A percentile compares a stretch with the other conserved stretches of the same genome.
phyloP scores from a whole-genome alignment of 2,888 invertebrate species.

The Eumacrocentrus americanus region DNA sequence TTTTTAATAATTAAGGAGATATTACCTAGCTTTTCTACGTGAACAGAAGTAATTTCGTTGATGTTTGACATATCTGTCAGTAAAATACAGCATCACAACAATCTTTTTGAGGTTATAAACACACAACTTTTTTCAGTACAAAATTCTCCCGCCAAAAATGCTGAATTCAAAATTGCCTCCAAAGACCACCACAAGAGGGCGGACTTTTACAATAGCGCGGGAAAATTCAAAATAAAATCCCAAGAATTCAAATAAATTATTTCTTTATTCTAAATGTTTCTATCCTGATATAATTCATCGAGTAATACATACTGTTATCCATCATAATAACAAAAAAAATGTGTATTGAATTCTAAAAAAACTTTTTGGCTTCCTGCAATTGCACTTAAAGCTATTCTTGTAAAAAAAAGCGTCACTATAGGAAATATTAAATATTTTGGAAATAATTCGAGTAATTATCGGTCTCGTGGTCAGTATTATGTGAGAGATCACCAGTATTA shows the following conservation, averaged over 20 bases:
- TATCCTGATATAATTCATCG: neutral
- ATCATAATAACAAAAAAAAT: neutral
- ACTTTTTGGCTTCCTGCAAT: neutral
- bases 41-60: constrained; percentile 45
- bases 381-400: too few species aligned
- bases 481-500: constrained; percentile 66
- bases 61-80: constrained; percentile 41
- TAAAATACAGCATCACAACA: constrained; percentile 11
- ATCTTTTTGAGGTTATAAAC: constrained; percentile 20
- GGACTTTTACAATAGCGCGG: neutral
- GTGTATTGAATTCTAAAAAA: neutral
- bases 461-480: constrained; percentile 43
- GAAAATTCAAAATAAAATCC: neutral
- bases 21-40: constrained; percentile 52
- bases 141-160: neutral
- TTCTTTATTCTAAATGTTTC: neutral
- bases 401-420: too few species aligned
- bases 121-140: neutral
- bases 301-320: constrained; percentile 1
- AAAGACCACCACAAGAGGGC: neutral
- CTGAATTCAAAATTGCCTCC: neutral
- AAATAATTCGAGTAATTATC: constrained; percentile 48
- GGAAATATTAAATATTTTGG: constrained; percentile 44
- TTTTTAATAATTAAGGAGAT: neutral
- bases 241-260: constrained; percentile 4